Evolutionary conservation across 2,888 invertebrate genomes (phyloP).

Genomic region (Gnatocerus cornutus): DNA sequence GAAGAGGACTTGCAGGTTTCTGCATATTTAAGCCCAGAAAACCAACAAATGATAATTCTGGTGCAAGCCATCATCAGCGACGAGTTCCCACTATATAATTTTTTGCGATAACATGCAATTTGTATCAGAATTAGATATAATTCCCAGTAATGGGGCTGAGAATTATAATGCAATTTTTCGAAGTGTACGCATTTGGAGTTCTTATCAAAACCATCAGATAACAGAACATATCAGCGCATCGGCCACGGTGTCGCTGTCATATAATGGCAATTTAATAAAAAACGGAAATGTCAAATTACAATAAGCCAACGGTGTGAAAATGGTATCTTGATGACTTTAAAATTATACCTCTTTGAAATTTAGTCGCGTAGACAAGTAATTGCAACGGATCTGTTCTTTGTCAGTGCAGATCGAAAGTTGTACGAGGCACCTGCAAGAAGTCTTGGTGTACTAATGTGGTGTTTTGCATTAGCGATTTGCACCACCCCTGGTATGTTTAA

Average conservation of each 20-base stretch:
- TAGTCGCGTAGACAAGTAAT: slow-evolving; percentile 47
- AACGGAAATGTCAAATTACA: slow-evolving; percentile 70
- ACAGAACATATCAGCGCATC: slow-evolving; percentile 40
- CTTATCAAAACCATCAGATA: slow-evolving; percentile 26
- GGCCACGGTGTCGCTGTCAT: slow-evolving; percentile 55
- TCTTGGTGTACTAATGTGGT: not conserved
- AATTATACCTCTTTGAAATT: slow-evolving; percentile 62
- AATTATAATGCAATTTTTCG: no score
- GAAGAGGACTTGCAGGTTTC: no score
- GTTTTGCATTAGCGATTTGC: no score
- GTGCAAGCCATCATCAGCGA: no score
- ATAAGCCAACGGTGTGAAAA: slow-evolving; percentile 69
- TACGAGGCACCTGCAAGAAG: slow-evolving; percentile 22
- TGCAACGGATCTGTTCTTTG: slow-evolving; percentile 50
- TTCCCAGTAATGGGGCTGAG: no score
- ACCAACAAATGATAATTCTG: no score
- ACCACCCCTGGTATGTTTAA: slow-evolving; percentile 15
- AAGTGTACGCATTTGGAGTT: no score
- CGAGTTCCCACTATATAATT: no score
- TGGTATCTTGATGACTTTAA: slow-evolving; percentile 70
- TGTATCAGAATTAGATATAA: no score
- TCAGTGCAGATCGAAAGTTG: slow-evolving; percentile 43
- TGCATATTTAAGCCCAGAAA: no score
- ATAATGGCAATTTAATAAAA: slow-evolving; percentile 69
- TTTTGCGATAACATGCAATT: no score